Percentiles rank a stretch among this genome's conserved stretches.
Conservation (phyloP, 2,113 vertebrate genomes). For the Clarias gariepinus region DNA sequence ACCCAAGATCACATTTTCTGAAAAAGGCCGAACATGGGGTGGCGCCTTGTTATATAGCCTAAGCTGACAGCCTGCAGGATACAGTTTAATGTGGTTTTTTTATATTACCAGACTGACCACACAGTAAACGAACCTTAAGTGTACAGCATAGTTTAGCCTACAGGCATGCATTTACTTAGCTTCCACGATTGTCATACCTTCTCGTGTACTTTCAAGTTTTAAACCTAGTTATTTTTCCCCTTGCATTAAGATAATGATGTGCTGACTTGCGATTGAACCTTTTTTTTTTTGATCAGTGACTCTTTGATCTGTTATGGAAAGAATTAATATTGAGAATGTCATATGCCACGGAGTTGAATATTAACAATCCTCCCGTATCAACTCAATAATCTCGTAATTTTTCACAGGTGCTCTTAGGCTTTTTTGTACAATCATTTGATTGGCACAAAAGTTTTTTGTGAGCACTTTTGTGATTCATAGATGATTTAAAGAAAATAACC, state of each 20-base stretch:
- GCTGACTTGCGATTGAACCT: neutral
- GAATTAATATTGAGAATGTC: neutral
- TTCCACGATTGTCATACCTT: neutral
- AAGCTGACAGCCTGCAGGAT: constrained; percentile 15
- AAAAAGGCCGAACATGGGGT: neutral
- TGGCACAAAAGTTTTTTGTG: neutral
- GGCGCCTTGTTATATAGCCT: constrained; percentile 14
- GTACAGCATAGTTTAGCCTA: neutral
- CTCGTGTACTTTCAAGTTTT: neutral
- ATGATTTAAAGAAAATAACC: neutral
- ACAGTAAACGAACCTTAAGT: neutral
- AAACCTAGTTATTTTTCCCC: neutral
- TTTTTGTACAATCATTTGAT: neutral
- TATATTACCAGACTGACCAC: constrained; percentile 13
- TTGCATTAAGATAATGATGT: constrained; percentile 10
- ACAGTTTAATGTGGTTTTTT: constrained; percentile 26
- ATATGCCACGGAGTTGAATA: neutral
- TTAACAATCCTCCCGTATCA: neutral
- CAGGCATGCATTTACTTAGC: neutral
- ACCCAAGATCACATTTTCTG: neutral
- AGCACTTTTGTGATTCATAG: neutral
- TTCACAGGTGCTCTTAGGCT: neutral
- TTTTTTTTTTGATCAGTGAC: neutral
- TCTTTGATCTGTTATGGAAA: constrained; percentile 17
- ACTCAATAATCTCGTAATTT: neutral